A percentile compares a stretch with the other conserved stretches of the same genome.
Evolutionary conservation across 2,113 vertebrate genomes (phyloP).

Genomic region (Syngnathoides biaculeatus): DNA sequence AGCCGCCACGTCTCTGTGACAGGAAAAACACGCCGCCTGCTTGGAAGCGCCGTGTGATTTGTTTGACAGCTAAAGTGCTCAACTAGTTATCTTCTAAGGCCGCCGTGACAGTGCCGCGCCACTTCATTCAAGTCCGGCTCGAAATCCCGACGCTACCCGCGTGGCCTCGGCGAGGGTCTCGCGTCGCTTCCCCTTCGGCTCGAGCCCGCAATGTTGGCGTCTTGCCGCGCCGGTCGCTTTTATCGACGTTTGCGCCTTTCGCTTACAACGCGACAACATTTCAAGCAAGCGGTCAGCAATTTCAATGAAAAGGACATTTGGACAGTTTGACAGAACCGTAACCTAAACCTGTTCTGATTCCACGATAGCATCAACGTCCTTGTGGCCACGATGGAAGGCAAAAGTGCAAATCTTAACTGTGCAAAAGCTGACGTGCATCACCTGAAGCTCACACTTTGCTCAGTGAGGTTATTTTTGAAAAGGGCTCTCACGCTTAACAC

Average conservation of each 20-base stretch:
- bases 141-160: not conserved
- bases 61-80: constrained; percentile 13
- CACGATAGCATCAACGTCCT: no score
- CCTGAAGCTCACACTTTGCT: no score
- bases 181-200: not conserved
- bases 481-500: no score
- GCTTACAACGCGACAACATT: not conserved
- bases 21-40: not conserved
- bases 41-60: constrained; percentile 11
- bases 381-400: no score
- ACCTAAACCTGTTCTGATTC: no score
- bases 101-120: not conserved
- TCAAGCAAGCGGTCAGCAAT: no score
- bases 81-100: not conserved
- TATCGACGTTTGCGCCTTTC: no score
- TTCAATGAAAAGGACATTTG: no score
- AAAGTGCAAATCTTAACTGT: no score
- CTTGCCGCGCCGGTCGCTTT: not conserved
- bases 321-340: not conserved
- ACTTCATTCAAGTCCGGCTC: not conserved
- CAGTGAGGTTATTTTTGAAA: no score
- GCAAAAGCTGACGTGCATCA: no score
- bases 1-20: constrained; percentile 24
- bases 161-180: not conserved
- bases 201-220: not conserved